Base-by-base conservation (phyloP, 2,888 invertebrate species). In the Philhelius pedissequus region DNA sequence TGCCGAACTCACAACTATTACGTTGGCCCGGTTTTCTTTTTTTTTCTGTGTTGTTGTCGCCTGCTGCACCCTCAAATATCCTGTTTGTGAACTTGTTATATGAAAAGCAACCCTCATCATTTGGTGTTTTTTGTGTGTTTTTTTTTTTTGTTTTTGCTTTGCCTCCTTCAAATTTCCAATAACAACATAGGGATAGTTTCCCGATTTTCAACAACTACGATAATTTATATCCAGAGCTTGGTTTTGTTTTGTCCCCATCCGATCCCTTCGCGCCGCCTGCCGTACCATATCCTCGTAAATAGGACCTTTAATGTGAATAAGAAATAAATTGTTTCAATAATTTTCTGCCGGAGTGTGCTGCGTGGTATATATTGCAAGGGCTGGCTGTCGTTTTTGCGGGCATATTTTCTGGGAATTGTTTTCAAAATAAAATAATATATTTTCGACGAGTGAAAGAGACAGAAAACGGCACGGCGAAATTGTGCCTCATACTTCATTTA, bases 241-340 rank as follows among this genome's bases (percentile, higher is more conserved):
- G 74, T 69, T 56, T 69, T 62, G 54, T 43, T 20, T 18, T 32
- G 3, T 9, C 18, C 11, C 30, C 18, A 25, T 15, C 22, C 43
- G 20, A 5, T 3, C 8, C 18, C 50, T 13, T 45, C 3, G 3
- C 13, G 7, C 25, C 9, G 3, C 25, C 13, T 15, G 18, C 58
- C 7, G 9, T 8, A 27, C 58, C 7, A 13, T 8, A 27, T 38
- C 22, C 15, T 54, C 52, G 71, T 68, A 35, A 80, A 54, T 43
- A 54, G 75, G 38, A 60, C 58, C 25, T 45, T 56, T 71, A 64
- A 71, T 62, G 78, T 48, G 64, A 48, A 64, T 30, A 48, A 48
- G 45, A 48, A 50, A 27, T 48, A 73, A 83, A 83, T 83, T 75
- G 79, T 79, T 78, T 74, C 73, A 74, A 78, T 83, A 83, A 79